A percentile compares a stretch with the other conserved stretches of the same genome.
Conservation (phyloP, 2,888 invertebrate species). For the Drosophila stalkeri region DNA sequence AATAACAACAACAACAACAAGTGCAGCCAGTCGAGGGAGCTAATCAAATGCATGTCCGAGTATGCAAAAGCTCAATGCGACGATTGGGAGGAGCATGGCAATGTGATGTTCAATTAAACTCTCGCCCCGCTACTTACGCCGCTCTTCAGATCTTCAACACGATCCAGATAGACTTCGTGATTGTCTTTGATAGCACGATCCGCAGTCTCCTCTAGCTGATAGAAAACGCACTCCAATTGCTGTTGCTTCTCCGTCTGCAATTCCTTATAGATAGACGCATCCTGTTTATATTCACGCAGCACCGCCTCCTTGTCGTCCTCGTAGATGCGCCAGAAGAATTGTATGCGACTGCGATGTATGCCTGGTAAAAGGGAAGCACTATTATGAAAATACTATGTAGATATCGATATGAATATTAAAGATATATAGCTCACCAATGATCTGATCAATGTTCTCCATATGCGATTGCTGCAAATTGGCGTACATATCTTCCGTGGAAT, state of each 20-base stretch:
- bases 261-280: slow-evolving; percentile 86
- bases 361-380: slow-evolving; percentile 82
- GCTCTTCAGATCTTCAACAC: slow-evolving; percentile 86
- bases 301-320: slow-evolving; percentile 87
- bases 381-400: neutral
- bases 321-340: slow-evolving; percentile 87
- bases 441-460: slow-evolving; percentile 89
- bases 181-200: slow-evolving; percentile 81
- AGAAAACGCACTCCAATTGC: slow-evolving; percentile 87
- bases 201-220: slow-evolving; percentile 86
- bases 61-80: slow-evolving; percentile 91
- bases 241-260: slow-evolving; percentile 87
- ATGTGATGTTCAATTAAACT: slow-evolving; percentile 83
- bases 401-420: slow-evolving; percentile 1
- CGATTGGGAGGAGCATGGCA: slow-evolving; percentile 88
- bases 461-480: slow-evolving; percentile 90
- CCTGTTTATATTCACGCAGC: slow-evolving; percentile 86
- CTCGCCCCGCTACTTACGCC: slow-evolving; percentile 81
- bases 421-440: slow-evolving; percentile 87
- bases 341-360: slow-evolving; percentile 87
- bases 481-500: slow-evolving; percentile 91
- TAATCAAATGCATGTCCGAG: slow-evolving; percentile 88
- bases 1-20: slow-evolving; percentile 84
- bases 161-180: slow-evolving; percentile 85
- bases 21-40: slow-evolving; percentile 87